Evolutionary conservation across 1,140 invertebrate species (phyloP).

Genomic region (Drosophila repleta): DNA sequence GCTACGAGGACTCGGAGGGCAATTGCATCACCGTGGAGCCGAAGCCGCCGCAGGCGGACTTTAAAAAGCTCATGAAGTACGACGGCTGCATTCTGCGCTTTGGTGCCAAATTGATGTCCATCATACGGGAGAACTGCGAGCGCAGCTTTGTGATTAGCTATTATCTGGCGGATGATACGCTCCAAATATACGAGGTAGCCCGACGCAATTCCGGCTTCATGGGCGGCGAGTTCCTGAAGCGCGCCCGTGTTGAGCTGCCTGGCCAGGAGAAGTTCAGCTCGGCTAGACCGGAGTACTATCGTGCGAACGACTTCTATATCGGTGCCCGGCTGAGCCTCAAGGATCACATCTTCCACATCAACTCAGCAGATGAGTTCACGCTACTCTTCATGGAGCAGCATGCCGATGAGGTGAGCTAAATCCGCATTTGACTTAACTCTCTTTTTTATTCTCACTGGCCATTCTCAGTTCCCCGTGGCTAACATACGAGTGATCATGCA

Average conservation of each 20-base stretch:
- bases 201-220: slow-evolving; percentile 89
- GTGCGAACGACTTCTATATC: slow-evolving; percentile 91
- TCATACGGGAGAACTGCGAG: slow-evolving; percentile 87
- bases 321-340: slow-evolving; percentile 90
- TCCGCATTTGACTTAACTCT: neutral
- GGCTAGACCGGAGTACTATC: slow-evolving; percentile 89
- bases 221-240: slow-evolving; percentile 89
- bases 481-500: slow-evolving; percentile 88
- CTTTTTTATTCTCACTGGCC: neutral
- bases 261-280: slow-evolving; percentile 88
- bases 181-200: slow-evolving; percentile 91
- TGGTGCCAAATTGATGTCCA: slow-evolving; percentile 89
- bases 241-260: slow-evolving; percentile 89
- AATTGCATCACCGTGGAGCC: slow-evolving; percentile 92
- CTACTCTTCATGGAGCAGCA: slow-evolving; percentile 94
- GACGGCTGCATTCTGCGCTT: slow-evolving; percentile 92
- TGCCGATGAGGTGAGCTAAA: slow-evolving; percentile 86
- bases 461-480: slow-evolving; percentile 88
- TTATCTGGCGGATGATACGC: slow-evolving; percentile 92
- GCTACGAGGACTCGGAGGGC: slow-evolving; percentile 93
- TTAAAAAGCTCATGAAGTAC: slow-evolving; percentile 91
- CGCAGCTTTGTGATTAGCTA: slow-evolving; percentile 93
- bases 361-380: slow-evolving; percentile 93
- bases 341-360: slow-evolving; percentile 90
- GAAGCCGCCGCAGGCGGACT: slow-evolving; percentile 90